Evolutionary conservation across 53 echinoderm and acorn worm species (phyloP), one percentile per base, ranked within the genome.

Genomic region (Mesocentrotus franciscanus): DNA sequence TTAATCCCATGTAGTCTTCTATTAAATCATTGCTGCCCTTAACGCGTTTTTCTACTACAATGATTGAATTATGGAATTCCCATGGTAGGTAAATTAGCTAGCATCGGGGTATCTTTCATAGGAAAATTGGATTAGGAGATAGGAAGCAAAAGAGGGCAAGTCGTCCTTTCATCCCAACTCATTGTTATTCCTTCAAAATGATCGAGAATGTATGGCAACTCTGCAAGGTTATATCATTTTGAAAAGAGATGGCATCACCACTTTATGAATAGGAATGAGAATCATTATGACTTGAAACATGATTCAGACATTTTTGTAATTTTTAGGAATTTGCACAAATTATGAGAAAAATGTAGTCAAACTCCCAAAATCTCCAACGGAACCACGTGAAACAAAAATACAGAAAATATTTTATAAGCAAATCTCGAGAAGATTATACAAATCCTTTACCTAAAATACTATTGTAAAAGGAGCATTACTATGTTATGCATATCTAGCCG

Each of bases 21-120:
- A 13, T 56, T 56, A 58, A 85, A 56, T 85, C 20, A 85, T 85
- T 85, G 83, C 85, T 56, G 24, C 85, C 85, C 85, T 26, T n/a
- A 56, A 85, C 27, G 56, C n/a, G 58, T 56, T 85, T 85, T 57
- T 85, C 85, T 85, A 10, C 26, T n/a, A 12, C 85, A 11, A 57
- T 85, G 58, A 85, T 85, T 85, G 57, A 57, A 57, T 85, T 85
- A 85, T 24, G n/a, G 56, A 32, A 58, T 85, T 57, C 85, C 85
- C 85, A 57, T 85, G 85, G 85, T 85, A 26, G 85, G 57, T 11
- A 85, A 85, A 85, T 85, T 85, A 85, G 58, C 85, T 85, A 2
- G 57, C 58, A 85, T 58, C 58, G 85, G 10, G 85, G 56, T 85
- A 85, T 85, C 85, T 56, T 85, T 85, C 56, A 10, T 11, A 34